phyloP scores from a whole-genome alignment of 2,797 vertebrate genomes.

The Alosa sapidissima region DNA sequence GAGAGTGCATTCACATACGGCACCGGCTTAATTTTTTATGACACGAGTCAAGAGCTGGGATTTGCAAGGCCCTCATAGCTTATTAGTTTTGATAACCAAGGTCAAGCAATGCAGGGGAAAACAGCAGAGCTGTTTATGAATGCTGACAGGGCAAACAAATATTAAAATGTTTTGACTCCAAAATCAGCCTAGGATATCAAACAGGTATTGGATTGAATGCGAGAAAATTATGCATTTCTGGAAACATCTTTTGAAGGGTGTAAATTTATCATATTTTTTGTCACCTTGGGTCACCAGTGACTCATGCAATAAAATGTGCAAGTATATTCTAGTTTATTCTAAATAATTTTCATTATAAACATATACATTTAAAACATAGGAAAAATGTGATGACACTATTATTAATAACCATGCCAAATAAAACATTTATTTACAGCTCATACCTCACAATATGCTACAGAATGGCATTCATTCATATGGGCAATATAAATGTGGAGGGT shows the following conservation, averaged over 20 bases:
- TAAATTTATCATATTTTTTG: neutral
- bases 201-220: neutral
- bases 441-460: neutral
- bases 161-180: neutral
- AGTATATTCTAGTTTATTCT: neutral
- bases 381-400: too few species aligned
- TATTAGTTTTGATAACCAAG: constrained; percentile 16
- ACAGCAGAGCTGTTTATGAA: constrained; percentile 5
- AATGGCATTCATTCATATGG: neutral
- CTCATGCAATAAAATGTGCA: neutral
- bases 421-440: too few species aligned
- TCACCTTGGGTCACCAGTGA: neutral
- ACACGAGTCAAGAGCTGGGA: neutral
- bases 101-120: neutral
- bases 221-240: neutral
- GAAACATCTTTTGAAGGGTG: neutral
- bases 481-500: too few species aligned
- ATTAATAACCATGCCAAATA: too few species aligned
- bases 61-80: constrained; percentile 6
- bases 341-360: neutral
- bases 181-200: neutral
- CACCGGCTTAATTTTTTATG: neutral
- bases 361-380: neutral
- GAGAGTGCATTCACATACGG: neutral
- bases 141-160: constrained; percentile 19